phyloP scores from a whole-genome alignment of 2,888 invertebrate genomes.

The Smittia aterrima region DNA sequence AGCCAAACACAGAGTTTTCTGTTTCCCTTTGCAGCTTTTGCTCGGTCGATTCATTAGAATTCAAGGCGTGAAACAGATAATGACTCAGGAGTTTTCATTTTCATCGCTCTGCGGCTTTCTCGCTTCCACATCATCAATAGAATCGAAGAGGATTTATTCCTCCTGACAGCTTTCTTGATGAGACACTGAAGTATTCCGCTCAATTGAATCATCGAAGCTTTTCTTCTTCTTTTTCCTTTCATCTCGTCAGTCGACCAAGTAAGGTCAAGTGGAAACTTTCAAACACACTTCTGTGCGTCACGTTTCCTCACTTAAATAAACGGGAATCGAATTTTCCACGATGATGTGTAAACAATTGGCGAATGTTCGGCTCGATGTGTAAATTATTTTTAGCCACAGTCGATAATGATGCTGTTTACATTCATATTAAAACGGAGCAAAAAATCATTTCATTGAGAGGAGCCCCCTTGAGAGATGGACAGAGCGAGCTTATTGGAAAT shows the following conservation, averaged over 20 bases:
- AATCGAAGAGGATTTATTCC: neutral
- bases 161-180: neutral
- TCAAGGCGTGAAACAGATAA: conserved; percentile 21
- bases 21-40: neutral
- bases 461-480: neutral
- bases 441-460: neutral
- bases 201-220: too few relatives aligned
- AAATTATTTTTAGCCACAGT: conserved; percentile 6
- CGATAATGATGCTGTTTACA: conserved; percentile 22
- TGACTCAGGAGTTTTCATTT: conserved; percentile 26
- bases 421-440: conserved; percentile 1
- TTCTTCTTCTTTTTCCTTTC: too few relatives aligned
- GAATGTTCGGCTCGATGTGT: neutral
- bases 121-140: neutral
- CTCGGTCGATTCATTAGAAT: conserved; percentile 8
- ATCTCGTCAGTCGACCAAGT: too few relatives aligned
- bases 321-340: too few relatives aligned
- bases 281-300: too few relatives aligned
- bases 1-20: neutral
- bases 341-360: too few relatives aligned
- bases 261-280: too few relatives aligned
- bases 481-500: neutral
- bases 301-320: too few relatives aligned
- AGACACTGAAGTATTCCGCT: too few relatives aligned
- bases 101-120: neutral